phyloP scores from a whole-genome alignment of 2,113 vertebrate species.

The Agelaius phoeniceus region DNA sequence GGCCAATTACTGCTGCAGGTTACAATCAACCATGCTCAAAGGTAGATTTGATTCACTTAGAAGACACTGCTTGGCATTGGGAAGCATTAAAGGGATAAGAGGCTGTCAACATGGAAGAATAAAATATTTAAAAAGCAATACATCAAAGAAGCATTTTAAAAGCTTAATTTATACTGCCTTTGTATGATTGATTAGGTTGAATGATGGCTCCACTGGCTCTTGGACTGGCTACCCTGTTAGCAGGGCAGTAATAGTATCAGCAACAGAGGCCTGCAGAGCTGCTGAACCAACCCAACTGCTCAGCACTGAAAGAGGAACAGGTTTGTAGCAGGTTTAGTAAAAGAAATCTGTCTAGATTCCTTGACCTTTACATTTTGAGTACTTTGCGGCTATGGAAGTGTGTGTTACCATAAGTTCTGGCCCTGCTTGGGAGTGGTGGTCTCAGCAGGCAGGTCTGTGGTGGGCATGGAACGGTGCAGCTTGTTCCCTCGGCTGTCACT shows the following conservation, averaged over 20 bases:
- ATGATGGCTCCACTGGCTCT: not conserved
- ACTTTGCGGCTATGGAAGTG: not conserved
- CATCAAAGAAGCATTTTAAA: not conserved
- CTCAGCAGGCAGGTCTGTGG: conserved; percentile 80
- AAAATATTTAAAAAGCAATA: not conserved
- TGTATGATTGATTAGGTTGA: not conserved
- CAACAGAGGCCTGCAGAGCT: not conserved
- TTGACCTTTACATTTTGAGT: not conserved
- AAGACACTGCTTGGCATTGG: not conserved
- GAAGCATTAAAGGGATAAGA: not conserved
- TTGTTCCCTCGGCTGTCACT: conserved; percentile 74
- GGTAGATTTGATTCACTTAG: not conserved
- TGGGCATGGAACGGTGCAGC: conserved; percentile 66
- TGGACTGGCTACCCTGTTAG: not conserved
- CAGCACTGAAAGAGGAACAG: not conserved
- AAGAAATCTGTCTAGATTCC: not conserved
- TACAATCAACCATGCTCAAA: not conserved
- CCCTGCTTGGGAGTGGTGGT: conserved; percentile 92
- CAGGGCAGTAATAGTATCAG: not conserved
- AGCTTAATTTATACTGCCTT: not conserved
- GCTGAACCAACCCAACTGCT: not conserved
- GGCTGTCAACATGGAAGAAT: not conserved
- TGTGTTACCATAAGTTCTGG: conserved; percentile 91
- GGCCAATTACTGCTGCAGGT: not conserved
- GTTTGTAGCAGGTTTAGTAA: not conserved